These are phyloP conservation scores for Epinotia ramella DNA, from an alignment of 2,888 invertebrate species.

Conservation along the genomic window DNA sequence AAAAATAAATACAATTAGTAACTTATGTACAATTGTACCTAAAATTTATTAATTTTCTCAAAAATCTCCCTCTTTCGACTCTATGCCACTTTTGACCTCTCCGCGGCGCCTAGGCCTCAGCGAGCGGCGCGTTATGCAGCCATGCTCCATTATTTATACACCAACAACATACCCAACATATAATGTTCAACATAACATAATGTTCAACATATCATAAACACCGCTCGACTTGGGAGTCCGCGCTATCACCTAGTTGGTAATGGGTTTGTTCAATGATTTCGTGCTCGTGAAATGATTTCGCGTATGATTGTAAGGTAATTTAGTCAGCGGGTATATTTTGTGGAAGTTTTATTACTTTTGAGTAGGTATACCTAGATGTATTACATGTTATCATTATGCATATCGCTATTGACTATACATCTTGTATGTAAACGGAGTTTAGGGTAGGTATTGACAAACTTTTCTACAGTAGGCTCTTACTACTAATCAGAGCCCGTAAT, in stretches of 20 bases:
- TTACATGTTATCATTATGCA: background rate
- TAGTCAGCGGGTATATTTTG: conserved; percentile 26
- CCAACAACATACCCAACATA: conserved; percentile 51
- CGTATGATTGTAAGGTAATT: conserved; percentile 34
- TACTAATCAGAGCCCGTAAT: too few relatives aligned
- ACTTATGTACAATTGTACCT: too few relatives aligned
- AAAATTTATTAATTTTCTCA: background rate
- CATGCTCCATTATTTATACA: conserved; percentile 81
- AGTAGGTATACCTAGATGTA: background rate
- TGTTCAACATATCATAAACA: conserved; percentile 51
- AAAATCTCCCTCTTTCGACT: conserved; percentile 50
- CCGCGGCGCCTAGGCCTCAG: conserved; percentile 81
- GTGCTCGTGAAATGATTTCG: conserved; percentile 33
- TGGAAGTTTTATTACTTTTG: conserved; percentile 15
- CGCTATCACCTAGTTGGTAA: conserved; percentile 34
- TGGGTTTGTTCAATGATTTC: conserved; percentile 31
- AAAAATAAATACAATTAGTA: too few relatives aligned
- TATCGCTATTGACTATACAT: background rate
- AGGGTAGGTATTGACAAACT: too few relatives aligned
- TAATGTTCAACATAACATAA: conserved; percentile 56
- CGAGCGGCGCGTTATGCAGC: conserved; percentile 77
- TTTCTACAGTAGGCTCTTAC: too few relatives aligned
- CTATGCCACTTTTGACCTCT: conserved; percentile 53
- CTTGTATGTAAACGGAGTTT: too few relatives aligned
- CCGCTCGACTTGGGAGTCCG: conserved; percentile 45